These are phyloP conservation scores for Laothoe populi DNA, from an alignment of 2,888 invertebrate species.

Conservation along the genomic window DNA sequence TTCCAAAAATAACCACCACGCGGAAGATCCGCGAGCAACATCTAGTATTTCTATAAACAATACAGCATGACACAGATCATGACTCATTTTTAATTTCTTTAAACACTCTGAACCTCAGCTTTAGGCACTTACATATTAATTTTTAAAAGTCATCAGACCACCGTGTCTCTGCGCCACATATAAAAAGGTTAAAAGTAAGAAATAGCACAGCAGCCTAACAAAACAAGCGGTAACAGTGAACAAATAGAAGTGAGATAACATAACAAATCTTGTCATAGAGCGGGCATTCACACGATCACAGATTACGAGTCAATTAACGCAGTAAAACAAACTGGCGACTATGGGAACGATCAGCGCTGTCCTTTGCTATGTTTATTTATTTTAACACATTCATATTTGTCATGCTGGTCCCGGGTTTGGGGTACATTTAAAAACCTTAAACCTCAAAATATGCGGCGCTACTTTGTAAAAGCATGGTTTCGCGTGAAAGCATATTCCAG, in stretches of 20 bases:
- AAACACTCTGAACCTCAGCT: neutral
- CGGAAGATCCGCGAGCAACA: too few relatives aligned
- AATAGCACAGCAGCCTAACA: constrained; percentile 70
- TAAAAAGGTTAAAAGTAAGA: constrained; percentile 48
- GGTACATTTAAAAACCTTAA: neutral
- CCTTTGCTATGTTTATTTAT: constrained; percentile 40
- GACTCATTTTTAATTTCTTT: neutral
- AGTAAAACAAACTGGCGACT: constrained; percentile 59
- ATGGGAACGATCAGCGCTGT: constrained; percentile 53
- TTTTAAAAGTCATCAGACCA: constrained; percentile 25
- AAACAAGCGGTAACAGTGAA: constrained; percentile 57
- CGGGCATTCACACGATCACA: constrained; percentile 66
- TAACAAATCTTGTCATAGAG: constrained; percentile 35
- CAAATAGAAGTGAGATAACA: constrained; percentile 44
- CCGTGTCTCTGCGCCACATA: constrained; percentile 11
- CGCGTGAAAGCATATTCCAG: neutral
- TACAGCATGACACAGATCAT: neutral
- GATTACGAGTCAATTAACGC: constrained; percentile 74
- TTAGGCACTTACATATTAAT: neutral
- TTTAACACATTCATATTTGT: constrained; percentile 51
- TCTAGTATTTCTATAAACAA: too few relatives aligned
- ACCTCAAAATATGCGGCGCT: neutral
- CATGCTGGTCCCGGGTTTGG: neutral
- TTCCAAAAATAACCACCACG: too few relatives aligned
- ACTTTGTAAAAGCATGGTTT: neutral